Conservation (phyloP, 2,888 invertebrate species). For the Catocala fraxini region DNA sequence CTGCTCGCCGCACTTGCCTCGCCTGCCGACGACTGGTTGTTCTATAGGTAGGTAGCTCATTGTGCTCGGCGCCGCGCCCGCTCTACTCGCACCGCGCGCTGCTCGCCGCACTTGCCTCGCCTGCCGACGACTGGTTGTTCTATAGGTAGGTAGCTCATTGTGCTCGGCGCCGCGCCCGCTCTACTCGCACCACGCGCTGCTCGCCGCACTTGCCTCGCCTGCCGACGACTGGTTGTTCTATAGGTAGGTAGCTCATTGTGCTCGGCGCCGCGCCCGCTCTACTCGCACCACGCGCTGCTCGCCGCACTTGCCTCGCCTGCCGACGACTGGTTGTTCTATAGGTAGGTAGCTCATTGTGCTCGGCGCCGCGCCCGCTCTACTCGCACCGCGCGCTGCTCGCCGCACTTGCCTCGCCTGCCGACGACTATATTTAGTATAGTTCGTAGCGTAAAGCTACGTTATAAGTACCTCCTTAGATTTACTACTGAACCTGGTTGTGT, state of each 20-base stretch:
- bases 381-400: constrained; percentile 87
- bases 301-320: constrained; percentile 91
- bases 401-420: constrained; percentile 90
- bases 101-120: constrained; percentile 90
- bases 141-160: constrained; percentile 88
- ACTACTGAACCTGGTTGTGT: too few relatives aligned
- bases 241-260: constrained; percentile 86
- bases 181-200: constrained; percentile 81
- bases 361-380: constrained; percentile 89
- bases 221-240: constrained; percentile 94
- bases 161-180: constrained; percentile 90
- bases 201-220: constrained; percentile 91
- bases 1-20: constrained; percentile 91
- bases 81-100: constrained; percentile 79
- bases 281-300: constrained; percentile 85
- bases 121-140: constrained; percentile 93
- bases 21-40: constrained; percentile 92
- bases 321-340: constrained; percentile 94
- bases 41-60: constrained; percentile 89
- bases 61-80: constrained; percentile 90
- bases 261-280: constrained; percentile 89
- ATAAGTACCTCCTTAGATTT: too few relatives aligned
- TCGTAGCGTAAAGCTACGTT: constrained; percentile 57
- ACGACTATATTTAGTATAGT: too few relatives aligned
- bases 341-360: constrained; percentile 85